Conservation (phyloP, 1,140 invertebrate species). For the Papilio aristodemus region DNA sequence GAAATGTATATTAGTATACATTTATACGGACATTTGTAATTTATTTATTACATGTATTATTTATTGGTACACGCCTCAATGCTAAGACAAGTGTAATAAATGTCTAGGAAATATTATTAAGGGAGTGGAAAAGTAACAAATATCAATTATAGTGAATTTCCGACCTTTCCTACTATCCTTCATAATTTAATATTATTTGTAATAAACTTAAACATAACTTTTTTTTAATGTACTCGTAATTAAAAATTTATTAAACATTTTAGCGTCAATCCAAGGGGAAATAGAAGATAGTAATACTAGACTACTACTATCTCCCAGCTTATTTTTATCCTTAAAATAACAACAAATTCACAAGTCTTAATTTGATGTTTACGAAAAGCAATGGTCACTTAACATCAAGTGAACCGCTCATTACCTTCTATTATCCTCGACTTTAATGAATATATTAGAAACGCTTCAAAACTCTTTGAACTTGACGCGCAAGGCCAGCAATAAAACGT, state of each 20-base stretch:
- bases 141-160: not conserved
- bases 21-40: not conserved
- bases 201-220: too few species aligned
- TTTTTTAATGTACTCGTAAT: too few species aligned
- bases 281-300: too few species aligned
- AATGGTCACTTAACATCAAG: too few species aligned
- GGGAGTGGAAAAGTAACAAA: not conserved
- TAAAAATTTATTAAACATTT: too few species aligned
- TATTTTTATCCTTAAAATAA: too few species aligned
- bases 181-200: too few species aligned
- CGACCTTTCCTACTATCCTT: too few species aligned
- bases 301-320: too few species aligned
- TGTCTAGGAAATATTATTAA: not conserved
- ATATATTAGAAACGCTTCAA: conserved; percentile 4
- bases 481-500: conserved; percentile 18
- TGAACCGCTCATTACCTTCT: too few species aligned
- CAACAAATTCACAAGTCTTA: not conserved
- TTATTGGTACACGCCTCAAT: not conserved
- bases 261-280: too few species aligned
- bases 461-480: conserved; percentile 2
- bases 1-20: not conserved
- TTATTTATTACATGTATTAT: conserved; percentile 2
- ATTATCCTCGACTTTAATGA: conserved; percentile 1
- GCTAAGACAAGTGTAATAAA: not conserved
- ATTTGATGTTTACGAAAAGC: too few species aligned